Evolutionary conservation across 2,888 invertebrate species (phyloP), one percentile per base, ranked within the genome.

Genomic region (Plagiodera versicolora): DNA sequence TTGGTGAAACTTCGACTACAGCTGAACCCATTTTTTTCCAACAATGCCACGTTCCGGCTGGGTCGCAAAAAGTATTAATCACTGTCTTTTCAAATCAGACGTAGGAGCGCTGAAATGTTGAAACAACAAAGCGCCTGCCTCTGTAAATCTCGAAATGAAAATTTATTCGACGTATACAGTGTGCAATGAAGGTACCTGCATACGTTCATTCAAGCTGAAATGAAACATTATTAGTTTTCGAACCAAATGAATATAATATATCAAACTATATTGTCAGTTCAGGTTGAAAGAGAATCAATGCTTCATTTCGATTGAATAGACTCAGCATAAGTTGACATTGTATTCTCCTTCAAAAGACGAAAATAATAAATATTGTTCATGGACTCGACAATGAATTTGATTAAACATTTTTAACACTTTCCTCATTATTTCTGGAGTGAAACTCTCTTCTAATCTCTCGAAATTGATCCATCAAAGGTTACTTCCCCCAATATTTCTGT

Each of bases 11-110:
- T 9, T 32, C 32, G 28, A 8, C 4, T 28, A 28, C 2, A 9
- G 32, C 11, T 32, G 32, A 32, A 32, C 32, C 32, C 8, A 32
- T 32, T 32, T 32, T 32, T 32, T 32, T 11, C 32, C 32, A 32
- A 32, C 32, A 10, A 32, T 32, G 32, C 30, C 39, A 52, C 30
- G 35, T 39, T 39, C 39, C 35, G 19, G 11, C 35, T 20, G 52
- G 30, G n/a, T 39, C 19, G 19, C 20, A 16, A 19, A 35, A 52
- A 52, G 35, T 52, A 52, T 39, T 20, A 52, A 52, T 52, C 39
- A 50, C 16, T 52, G 52, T 39, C 52, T 39, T 20, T 52, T 39
- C 52, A 52, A 52, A 39, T 52, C 39, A 39, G 14, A 19, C 35
- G 10, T 14, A 20, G 39, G 18, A 32, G 39, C 35, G 52, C 20